Base-by-base conservation (phyloP, 2,888 invertebrate genomes). In the Capitulum mitella region DNA sequence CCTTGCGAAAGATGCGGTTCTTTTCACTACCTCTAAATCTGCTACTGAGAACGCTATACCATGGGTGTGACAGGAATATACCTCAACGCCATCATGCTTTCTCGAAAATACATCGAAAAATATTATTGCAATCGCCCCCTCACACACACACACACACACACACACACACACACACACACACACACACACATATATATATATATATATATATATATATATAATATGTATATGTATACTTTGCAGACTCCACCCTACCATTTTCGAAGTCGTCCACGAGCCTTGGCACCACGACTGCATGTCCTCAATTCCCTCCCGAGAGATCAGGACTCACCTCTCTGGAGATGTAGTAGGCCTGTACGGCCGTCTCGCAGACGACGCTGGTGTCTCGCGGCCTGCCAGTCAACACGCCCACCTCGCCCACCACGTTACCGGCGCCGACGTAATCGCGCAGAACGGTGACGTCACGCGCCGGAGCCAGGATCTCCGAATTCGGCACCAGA, bases 371-470 rank as follows among this genome's bases (percentile, higher is more conserved):
- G 0, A 87, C 87, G 1, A 89, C 88, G 0, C 88, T 88, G 81
- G 89, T 89, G 81, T 87, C 88, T 81, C 89, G 88, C 0, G 88
- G 87, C 16, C 89, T 87, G 48, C 87, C 87, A 0, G 90, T 90
- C 29, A 90, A 83, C 0, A 89, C 87, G 79, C 90, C 88, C 51
- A 90, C 84, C 51, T 90, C 90, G 0, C 90, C 90, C 34, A 90
- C 85, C 16, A 90, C 88, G 79, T 89, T 89, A 1, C 90, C 90
- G 0, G 89, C 88, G 1, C 89, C 89, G 26, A 90, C 87, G 81
- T 88, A 89, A 81, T 90, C 90, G 77, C 86, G 86, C 48, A 87
- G 85, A 0, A 86, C 87, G 5, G 87, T 87, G 0, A 84, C 84
- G 81, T 88, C 89, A 82, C 87, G 86, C 14, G 88, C 82, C 70